Base-by-base conservation (phyloP, 37 sponge, comb jelly and placozoan species). In the Agelas oroides region DNA sequence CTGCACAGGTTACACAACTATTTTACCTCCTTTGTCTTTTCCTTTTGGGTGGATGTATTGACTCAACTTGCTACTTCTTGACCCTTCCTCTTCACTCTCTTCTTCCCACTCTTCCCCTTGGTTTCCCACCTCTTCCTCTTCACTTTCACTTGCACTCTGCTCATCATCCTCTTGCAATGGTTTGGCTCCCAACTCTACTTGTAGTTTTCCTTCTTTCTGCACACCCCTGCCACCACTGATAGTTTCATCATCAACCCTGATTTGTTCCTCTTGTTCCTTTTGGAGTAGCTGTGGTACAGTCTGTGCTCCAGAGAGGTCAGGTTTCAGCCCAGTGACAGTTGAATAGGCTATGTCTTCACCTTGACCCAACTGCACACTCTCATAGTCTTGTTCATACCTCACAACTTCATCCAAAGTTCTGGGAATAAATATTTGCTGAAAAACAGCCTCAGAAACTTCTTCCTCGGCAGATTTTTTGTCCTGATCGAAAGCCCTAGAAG, bases 361-460 rank as follows among this genome's bases (percentile, higher is more conserved):
- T 18, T 58, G 35, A n/a, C 89, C 92, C 41, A 18, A 25, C 20
- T 74, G 73, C 33, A 87, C 76, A 70, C 88, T 79, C 13, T 65
- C 33, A 60, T 71, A 75, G 61, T 98, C 96, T 35, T 75, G 71
- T 68, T 98, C 99, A 73, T 84, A 94, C 25, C 63, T 87, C 23
- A 27, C 75, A n/a, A 99, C 99, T 38, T 99, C 97, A 55, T 93
- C 86, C 35, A 99, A 69, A 31, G 90, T 93, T 34, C 89, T 67
- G 37, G 99, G 99, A 58, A 99, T 99, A 81, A 76, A 97, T 0
- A 95, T 75, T 36, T 89, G 81, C 77, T 89, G 91, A 73, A 98
- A 98, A 21, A 98, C 99, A 57, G 96, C 92, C 33, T 85, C 98
- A 41, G 86, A 76, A 16, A 95, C 58, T 76, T 92, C 73, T 28